Evolutionary conservation across 2,113 vertebrate genomes (phyloP), one percentile per base, ranked within the genome.

Genomic region (Chlamydotis undulata): DNA sequence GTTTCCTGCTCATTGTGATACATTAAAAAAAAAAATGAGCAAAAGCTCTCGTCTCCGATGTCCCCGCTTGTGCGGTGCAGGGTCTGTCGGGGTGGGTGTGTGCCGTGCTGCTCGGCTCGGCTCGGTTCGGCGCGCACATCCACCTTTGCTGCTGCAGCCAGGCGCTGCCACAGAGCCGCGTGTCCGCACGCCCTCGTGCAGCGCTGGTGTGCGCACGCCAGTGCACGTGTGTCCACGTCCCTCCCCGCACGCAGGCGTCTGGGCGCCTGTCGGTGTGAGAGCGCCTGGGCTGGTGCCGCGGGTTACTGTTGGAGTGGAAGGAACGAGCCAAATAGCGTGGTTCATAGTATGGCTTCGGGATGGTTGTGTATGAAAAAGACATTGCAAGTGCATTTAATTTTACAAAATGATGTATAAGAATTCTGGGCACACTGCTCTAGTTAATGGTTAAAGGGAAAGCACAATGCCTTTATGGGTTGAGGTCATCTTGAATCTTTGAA

Each of bases 1-100:
- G 99, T 99, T 99, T 99, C 99, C 99, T 99, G 99, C 99, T 99
- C 99, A 99, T 99, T 99, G 99, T 99, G 99, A 99, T 99, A 99
- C 99, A 99, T 99, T 99, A 99, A 99, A 99, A 98, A 97, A 98
- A 97, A 98, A 99, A 98, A 99, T 99, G 99, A 99, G 99, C 99
- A 99, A 99, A 99, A 98, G 96, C 95, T 97, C 87, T 87, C 24
- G 97, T 98, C 85, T 98, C 91, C 50, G 37, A 41, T 96, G 97
- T 98, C 92, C 96, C 61, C 86, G 76, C 94, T 95, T 79, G 97
- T 63, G 95, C 87, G 31, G 93, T 67, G 95, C 91, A 14, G 92
- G 94, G 90, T 75, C 93, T 61, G 68, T 80, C 4, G 45, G 81
- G 83, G 95, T 37, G 82, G 68, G 90, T 33, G 64, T 15, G 76